Base-by-base conservation (phyloP, 2,797 vertebrate species). In the Coreius guichenoti region DNA sequence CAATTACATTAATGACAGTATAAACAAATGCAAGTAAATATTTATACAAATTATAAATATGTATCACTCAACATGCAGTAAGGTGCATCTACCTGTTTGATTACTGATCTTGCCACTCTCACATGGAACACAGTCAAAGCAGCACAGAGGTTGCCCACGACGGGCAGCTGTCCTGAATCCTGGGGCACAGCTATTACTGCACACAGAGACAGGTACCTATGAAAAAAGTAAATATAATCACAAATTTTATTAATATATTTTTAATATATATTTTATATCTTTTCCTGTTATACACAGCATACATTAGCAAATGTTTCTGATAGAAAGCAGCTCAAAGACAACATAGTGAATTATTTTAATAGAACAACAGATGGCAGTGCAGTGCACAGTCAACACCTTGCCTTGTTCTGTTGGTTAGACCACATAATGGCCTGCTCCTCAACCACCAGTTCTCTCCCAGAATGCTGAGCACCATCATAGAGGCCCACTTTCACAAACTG, bases 41-140 rank as follows among this genome's bases (percentile, higher is more conserved):
- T 58, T 56, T 56, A 56, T 23, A 23, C 54, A 56, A 23, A 11
- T 56, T n/a, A 58, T 58, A 58, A 5, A 58, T 58, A 68, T 67
- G 7, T 63, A 63, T 65, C 61, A 65, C 61, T 65, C 29, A 70
- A 45, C 36, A 70, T 70, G 5, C 68, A 70, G 11, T 5, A 70
- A 17, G 4, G 21, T 29, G 13, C 47, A 3, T 47, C 69, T 72
- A 91, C 91, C 90, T 91, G 91, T 92, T 84, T 92, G 49, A 90
- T 92, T 90, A 88, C 87, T 92, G 89, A 91, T 91, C 68, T 89
- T 89, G 86, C 91, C 91, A 85, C 81, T 88, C 58, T 90, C 91
- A 91, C 91, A 92, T 91, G 90, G 89, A 89, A 91, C 81, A 90
- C 91, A 92, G 79, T 92, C 91, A 92, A 91, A 91, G 89, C 91